phyloP scores from a whole-genome alignment of 2,888 invertebrate genomes.

The Lasioglossum figueresi region DNA sequence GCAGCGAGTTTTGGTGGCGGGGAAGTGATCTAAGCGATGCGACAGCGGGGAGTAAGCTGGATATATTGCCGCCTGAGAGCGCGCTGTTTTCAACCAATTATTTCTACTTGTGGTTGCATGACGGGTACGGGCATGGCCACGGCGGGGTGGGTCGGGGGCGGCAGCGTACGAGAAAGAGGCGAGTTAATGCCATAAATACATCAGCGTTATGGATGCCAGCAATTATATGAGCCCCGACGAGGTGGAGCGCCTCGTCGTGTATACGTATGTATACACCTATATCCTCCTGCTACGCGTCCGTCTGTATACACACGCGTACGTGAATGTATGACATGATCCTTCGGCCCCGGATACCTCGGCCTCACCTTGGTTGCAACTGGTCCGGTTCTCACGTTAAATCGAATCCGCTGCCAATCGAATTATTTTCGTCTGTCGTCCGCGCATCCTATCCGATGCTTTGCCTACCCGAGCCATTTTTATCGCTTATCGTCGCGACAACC shows the following conservation, averaged over 20 bases:
- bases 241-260: constrained; percentile 77
- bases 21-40: constrained; percentile 82
- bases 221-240: constrained; percentile 83
- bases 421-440: constrained; percentile 70
- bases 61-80: constrained; percentile 82
- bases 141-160: constrained; percentile 82
- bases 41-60: constrained; percentile 83
- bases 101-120: constrained; percentile 85
- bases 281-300: constrained; percentile 32
- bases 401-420: constrained; percentile 75
- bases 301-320: constrained; percentile 26
- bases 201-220: constrained; percentile 84
- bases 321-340: constrained; percentile 80
- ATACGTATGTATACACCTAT: constrained; percentile 42
- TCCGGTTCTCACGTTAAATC: constrained; percentile 80
- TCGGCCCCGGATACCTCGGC: constrained; percentile 72
- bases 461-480: not conserved
- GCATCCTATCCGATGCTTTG: not conserved
- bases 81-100: constrained; percentile 83
- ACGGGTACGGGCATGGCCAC: constrained; percentile 83
- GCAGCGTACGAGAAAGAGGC: constrained; percentile 81
- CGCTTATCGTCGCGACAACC: not conserved
- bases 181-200: constrained; percentile 84
- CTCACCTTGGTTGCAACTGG: constrained; percentile 77
- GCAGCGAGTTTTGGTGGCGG: constrained; percentile 77